Percentiles rank a stretch among this genome's conserved stretches.
Evolutionary conservation across 2,797 vertebrate species (phyloP).

Genomic region (Molossus molossus): DNA sequence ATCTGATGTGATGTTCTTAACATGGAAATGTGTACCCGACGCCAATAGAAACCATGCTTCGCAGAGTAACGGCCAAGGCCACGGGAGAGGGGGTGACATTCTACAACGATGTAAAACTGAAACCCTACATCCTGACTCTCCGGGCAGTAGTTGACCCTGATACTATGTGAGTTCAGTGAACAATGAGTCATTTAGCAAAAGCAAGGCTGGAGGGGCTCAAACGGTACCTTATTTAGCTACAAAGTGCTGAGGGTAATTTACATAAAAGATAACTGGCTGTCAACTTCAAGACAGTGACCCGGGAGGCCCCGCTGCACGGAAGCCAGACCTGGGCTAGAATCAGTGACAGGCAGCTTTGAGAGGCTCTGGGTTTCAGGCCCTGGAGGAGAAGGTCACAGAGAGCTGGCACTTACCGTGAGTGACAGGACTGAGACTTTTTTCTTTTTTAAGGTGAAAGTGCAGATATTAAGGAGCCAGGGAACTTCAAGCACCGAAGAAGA

Average conservation of each 20-base stretch:
- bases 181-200: not conserved
- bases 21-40: not conserved
- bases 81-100: rapidly evolving
- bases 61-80: not conserved
- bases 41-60: not conserved
- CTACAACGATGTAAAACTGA: not conserved
- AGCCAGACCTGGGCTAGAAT: not conserved
- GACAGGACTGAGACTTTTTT: not conserved
- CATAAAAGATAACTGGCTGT: not conserved
- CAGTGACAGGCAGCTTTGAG: not conserved
- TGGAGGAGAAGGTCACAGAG: not conserved
- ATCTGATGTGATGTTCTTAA: not conserved
- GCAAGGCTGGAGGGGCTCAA: not conserved
- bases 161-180: too few relatives aligned
- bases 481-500: not conserved
- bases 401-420: not conserved
- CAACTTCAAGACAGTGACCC: not conserved
- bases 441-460: not conserved
- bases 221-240: not conserved
- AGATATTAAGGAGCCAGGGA: conserved; percentile 18
- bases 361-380: not conserved
- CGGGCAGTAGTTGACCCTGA: not conserved
- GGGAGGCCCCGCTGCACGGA: not conserved
- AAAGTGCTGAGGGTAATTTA: not conserved
- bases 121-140: not conserved